phyloP scores from a whole-genome alignment of 2,888 invertebrate genomes.

The Pseudanteris insignis region DNA sequence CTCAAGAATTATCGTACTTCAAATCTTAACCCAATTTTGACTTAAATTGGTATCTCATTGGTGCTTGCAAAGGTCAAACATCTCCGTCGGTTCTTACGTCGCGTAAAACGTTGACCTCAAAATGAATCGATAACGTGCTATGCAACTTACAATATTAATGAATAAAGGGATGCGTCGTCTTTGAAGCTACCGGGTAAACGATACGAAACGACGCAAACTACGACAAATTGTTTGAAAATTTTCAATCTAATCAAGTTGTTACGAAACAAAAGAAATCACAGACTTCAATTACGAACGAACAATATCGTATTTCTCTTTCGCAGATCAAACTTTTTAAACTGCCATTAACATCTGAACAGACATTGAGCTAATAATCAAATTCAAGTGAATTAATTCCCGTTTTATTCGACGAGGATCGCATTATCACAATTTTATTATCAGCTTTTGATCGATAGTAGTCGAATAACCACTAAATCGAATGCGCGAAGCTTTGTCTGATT shows the following conservation, averaged over 20 bases:
- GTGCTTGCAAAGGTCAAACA: constrained; percentile 3
- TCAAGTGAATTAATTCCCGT: constrained; percentile 2
- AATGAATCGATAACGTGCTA: constrained; percentile 5
- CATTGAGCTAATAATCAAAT: not conserved
- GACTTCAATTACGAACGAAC: no score
- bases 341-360: not conserved
- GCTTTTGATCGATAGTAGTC: not conserved
- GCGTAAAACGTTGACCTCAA: constrained; percentile 7
- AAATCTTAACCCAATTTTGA: constrained; percentile 5
- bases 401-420: constrained; percentile 1
- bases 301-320: no score
- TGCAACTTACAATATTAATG: constrained; percentile 4
- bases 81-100: constrained; percentile 2
- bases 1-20: constrained; percentile 6
- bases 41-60: not conserved
- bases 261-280: no score
- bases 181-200: no score
- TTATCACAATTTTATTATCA: constrained; percentile 1
- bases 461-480: not conserved
- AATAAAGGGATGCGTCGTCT: constrained; percentile 13
- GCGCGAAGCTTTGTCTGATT: not conserved
- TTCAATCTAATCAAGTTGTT: no score
- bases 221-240: no score
- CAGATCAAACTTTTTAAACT: not conserved
- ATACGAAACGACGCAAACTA: no score